Percentiles rank a stretch among this genome's conserved stretches.
Evolutionary conservation across 2,888 invertebrate genomes (phyloP).

Genomic region (Pachydiplax longipennis): DNA sequence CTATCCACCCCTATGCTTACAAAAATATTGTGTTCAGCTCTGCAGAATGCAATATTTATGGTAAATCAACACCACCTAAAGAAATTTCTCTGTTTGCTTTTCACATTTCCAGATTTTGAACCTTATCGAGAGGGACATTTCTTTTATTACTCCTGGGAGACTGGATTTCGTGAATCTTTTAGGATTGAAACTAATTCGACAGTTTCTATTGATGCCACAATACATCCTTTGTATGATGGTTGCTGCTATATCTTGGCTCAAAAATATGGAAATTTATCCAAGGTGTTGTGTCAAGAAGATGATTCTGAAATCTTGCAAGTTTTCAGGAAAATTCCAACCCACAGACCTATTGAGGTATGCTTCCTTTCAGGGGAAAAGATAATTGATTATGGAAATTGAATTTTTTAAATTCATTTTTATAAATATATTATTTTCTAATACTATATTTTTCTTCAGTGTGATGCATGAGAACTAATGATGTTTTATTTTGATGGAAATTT

Average conservation of each 20-base stretch:
- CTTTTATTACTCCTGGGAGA: neutral
- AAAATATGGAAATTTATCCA: neutral
- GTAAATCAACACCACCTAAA: too few relatives aligned
- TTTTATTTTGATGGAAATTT: too few relatives aligned
- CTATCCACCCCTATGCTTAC: too few relatives aligned
- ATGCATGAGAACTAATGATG: too few relatives aligned
- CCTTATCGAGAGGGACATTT: neutral
- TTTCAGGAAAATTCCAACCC: neutral
- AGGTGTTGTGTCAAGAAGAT: neutral
- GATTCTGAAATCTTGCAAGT: neutral
- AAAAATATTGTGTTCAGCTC: too few relatives aligned
- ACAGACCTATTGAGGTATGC: neutral
- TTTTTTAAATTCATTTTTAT: too few relatives aligned
- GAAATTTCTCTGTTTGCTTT: too few relatives aligned
- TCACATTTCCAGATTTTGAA: neutral
- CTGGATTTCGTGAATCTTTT: neutral
- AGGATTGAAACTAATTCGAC: neutral
- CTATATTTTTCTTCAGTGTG: too few relatives aligned
- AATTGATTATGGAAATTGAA: too few relatives aligned
- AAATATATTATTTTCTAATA: too few relatives aligned
- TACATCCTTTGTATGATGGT: neutral
- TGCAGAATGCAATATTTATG: too few relatives aligned
- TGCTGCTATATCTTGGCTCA: conserved; percentile 7
- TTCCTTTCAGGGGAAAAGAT: too few relatives aligned
- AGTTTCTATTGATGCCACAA: neutral